phyloP scores from a whole-genome alignment of 2,888 invertebrate genomes.

The Griposia aprilina region DNA sequence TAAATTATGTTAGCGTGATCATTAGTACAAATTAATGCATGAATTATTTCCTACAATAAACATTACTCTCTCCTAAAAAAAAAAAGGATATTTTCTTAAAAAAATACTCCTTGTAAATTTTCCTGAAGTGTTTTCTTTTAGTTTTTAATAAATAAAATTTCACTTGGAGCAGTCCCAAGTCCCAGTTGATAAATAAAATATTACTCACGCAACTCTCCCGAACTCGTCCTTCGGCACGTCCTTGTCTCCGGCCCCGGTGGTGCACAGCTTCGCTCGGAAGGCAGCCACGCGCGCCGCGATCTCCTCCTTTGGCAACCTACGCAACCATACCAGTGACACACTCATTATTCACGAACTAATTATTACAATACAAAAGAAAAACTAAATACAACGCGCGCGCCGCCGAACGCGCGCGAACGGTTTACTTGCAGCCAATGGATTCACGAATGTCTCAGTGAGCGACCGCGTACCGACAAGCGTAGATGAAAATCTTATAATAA shows the following conservation, averaged over 20 bases:
- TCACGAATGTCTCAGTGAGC: slow-evolving; percentile 61
- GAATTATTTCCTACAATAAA: slow-evolving; percentile 19
- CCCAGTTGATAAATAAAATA: slow-evolving; percentile 50
- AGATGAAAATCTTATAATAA: slow-evolving; percentile 80
- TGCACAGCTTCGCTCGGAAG: slow-evolving; percentile 96
- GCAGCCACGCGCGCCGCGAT: slow-evolving; percentile 96
- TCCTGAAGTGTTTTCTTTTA: neutral
- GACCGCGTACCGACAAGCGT: slow-evolving; percentile 75
- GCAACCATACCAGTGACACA: slow-evolving; percentile 88
- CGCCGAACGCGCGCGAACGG: slow-evolving; percentile 51
- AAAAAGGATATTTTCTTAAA: neutral
- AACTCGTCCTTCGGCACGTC: slow-evolving; percentile 94
- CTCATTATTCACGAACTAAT: slow-evolving; percentile 78
- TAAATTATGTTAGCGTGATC: slow-evolving; percentile 39
- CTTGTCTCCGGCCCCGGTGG: slow-evolving; percentile 88
- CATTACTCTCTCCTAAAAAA: neutral
- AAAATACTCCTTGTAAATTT: neutral
- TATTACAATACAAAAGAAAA: slow-evolving; percentile 49
- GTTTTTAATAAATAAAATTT: slow-evolving; percentile 3
- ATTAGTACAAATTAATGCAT: slow-evolving; percentile 32
- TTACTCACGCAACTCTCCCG: slow-evolving; percentile 93
- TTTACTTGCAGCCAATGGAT: slow-evolving; percentile 57
- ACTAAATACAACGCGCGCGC: slow-evolving; percentile 56
- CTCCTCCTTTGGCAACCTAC: slow-evolving; percentile 95
- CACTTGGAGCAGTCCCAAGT: neutral